These are phyloP conservation scores for Sebastes nivosus DNA, from an alignment of 2,797 vertebrate genomes.

Conservation along the genomic window DNA sequence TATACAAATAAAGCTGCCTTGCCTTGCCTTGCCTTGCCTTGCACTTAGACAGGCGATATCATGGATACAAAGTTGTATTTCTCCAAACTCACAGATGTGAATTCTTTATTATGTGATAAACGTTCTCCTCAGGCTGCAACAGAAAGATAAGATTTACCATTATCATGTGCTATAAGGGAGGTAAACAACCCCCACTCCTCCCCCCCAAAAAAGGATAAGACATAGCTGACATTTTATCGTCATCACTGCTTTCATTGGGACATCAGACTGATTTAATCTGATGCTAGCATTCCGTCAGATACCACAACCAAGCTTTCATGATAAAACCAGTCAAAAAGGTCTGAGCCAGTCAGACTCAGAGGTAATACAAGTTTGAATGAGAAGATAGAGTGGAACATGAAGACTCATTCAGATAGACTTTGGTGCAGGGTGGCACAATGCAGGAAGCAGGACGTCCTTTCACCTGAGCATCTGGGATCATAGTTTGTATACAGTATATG, in stretches of 20 bases:
- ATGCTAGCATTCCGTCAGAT: conserved; percentile 5
- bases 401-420: background rate
- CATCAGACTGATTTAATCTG: conserved; percentile 36
- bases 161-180: conserved; percentile 5
- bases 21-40: no score
- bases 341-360: background rate
- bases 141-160: conserved; percentile 34
- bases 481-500: background rate
- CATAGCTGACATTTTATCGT: conserved; percentile 38
- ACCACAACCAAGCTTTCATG: background rate
- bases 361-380: conserved; percentile 13
- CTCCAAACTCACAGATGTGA: conserved; percentile 2
- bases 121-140: conserved; percentile 20
- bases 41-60: background rate
- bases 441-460: background rate
- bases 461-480: background rate
- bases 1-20: no score
- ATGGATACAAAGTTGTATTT: conserved; percentile 7
- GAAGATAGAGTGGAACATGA: background rate
- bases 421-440: background rate
- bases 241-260: conserved; percentile 11
- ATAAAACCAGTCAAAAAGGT: conserved; percentile 29
- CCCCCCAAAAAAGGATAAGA: background rate
- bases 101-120: conserved; percentile 28
- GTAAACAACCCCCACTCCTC: conserved; percentile 21